Evolutionary conservation across 2,113 vertebrate genomes (phyloP), one percentile per base, ranked within the genome.

Genomic region (Nyctibius bracteatus): DNA sequence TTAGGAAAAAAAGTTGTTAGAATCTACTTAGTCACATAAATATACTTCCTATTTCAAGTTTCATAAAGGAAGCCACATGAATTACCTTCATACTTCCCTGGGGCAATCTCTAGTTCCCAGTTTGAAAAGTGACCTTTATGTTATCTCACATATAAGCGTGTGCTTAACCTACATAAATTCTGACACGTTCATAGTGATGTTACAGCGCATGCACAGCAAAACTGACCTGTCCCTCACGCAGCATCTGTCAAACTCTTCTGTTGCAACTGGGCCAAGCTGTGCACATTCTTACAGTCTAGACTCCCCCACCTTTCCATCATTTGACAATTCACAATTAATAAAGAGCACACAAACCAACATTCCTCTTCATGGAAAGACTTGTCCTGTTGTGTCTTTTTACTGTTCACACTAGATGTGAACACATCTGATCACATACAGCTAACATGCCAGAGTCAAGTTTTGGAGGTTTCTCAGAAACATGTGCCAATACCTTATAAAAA

Each of bases 401-500:
- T 66, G 19, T 85, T 83, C 92, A 88, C 88, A 92, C 61, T 62
- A 92, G 86, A 85, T 59, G n/a, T n/a, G n/a, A n/a, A n/a, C n/a
- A n/a, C n/a, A n/a, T n/a, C n/a, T n/a, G 52, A 87, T 81, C 52
- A 67, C 19, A 71, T 14, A n/a, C 2, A 78, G 20, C n/a, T 66
- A 93, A 59, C 18, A 67, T 14, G 33, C 24, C 25, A 23, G 49
- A 78, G 33, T 28, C 66, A 83, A 57, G 62, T 49, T 94, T 46
- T 81, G 41, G 20, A 72, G 37, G 24, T 39, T 57, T 73, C 65
- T 66, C 51, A 92, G 17, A 91, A 92, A 30, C 12, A 41, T 25
- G 39, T 54, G n/a, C 8, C 82, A 96, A 94, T 98, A 99, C 99
- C 98, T 99, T 99, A 94, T 99, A 99, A 97, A 99, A 99, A 39